These are phyloP conservation scores for Capitulum mitella DNA, from an alignment of 2,888 invertebrate genomes.

Conservation along the genomic window DNA sequence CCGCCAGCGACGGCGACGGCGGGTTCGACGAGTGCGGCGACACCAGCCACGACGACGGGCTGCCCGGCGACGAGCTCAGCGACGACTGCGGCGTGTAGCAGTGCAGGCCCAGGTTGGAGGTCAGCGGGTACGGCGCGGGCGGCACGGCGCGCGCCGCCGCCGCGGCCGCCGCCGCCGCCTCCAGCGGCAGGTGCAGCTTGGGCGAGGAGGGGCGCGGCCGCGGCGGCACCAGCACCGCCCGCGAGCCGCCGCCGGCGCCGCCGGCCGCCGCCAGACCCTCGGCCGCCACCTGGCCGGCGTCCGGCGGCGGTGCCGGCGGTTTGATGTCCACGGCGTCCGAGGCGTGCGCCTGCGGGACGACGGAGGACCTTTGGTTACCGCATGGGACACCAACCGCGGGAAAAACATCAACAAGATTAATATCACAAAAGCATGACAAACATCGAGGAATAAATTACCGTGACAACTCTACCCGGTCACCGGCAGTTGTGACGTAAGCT, in stretches of 20 bases:
- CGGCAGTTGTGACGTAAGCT: too few relatives aligned
- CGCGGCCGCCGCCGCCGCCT: slow-evolving; percentile 39
- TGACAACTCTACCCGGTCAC: too few relatives aligned
- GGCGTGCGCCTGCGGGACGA: not conserved
- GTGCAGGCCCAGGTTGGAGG: slow-evolving; percentile 32
- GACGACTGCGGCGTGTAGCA: slow-evolving; percentile 29
- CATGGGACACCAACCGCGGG: too few relatives aligned
- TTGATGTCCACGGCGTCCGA: not conserved
- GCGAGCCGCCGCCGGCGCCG: slow-evolving; percentile 8
- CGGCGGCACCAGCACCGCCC: not conserved
- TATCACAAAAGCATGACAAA: too few relatives aligned
- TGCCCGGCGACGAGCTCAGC: slow-evolving; percentile 28
- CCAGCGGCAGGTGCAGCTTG: slow-evolving; percentile 29
- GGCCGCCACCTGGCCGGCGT: not conserved
- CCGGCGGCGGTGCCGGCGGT: not conserved
- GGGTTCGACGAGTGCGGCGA: slow-evolving; percentile 15
- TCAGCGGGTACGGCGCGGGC: slow-evolving; percentile 38
- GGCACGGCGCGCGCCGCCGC: slow-evolving; percentile 35
- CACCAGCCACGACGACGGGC: slow-evolving; percentile 3
- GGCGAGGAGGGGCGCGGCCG: not conserved
- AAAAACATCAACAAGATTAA: too few relatives aligned
- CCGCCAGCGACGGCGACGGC: slow-evolving; percentile 24
- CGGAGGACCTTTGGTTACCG: too few relatives aligned
- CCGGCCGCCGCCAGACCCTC: not conserved
- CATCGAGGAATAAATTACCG: too few relatives aligned